Evolutionary conservation across 1,140 invertebrate genomes (phyloP), one percentile per base, ranked within the genome.

Genomic region (Ceratosolen solmsi): DNA sequence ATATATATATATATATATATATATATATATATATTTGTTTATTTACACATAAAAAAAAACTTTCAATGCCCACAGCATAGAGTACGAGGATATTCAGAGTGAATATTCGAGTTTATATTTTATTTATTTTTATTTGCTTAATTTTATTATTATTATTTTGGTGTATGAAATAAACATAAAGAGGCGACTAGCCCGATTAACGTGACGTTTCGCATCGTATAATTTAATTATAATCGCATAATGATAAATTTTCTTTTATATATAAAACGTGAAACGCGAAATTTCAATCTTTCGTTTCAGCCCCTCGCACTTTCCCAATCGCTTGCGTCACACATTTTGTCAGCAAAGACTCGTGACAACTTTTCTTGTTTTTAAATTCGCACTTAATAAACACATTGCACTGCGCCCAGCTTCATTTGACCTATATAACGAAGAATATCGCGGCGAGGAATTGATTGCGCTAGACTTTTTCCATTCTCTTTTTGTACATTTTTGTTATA

Each of bases 381-480:
- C 54, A 71, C 80, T 82, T 82, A 77, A 76, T 76, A 75, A 77
- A 82, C 75, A 82, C 75, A 83, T 79, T 79, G 77, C 82, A 83
- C 82, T 79, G 58, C 82, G 77, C 82, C 76, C 82, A 83, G 81
- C 81, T 73, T 82, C 74, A 77, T 82, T 82, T 82, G 63, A 76
- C 74, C 73, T 82, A 82, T 77, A 33, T 58, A 82, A 77, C 63
- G 54, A 82, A 76, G 63, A 71, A 82, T 58, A 77, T 68, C 73
- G 80, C 60, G 60, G 51, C 36, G 63, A 65, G 36, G 73, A 58
- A 81, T 75, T 46, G 25, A 72, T 41, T 25, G 68, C 58, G 30
- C 46, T 79, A 72, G 2, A 70, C 68, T 36, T 70, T 77, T 36
- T 56, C 38, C 54, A 38, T 63, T 79, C 38, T 9, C 22, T 36